A percentile compares a stretch with the other conserved stretches of the same genome.
phyloP scores from a whole-genome alignment of 2,113 vertebrate genomes.

The Lutjanus erythropterus region DNA sequence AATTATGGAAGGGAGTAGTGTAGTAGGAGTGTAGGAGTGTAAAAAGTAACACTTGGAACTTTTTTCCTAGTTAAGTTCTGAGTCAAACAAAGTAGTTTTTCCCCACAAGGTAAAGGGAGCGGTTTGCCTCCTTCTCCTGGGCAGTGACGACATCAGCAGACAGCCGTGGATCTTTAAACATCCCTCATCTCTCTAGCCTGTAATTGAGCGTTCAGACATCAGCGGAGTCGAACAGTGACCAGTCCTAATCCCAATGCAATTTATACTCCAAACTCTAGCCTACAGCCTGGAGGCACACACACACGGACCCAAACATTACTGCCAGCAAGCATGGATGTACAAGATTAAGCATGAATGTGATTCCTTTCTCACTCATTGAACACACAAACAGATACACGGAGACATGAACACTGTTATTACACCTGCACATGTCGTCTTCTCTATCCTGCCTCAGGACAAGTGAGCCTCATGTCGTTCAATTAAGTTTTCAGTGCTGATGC shows the following conservation, averaged over 20 bases:
- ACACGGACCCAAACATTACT: constrained; percentile 20
- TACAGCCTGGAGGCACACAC: constrained; percentile 49
- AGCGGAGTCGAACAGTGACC: constrained; percentile 66
- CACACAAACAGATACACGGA: constrained; percentile 38
- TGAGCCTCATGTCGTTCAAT: background rate
- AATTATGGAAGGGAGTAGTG: too few relatives aligned
- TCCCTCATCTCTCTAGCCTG: constrained; percentile 46
- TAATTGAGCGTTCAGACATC: constrained; percentile 66
- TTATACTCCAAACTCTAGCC: constrained; percentile 65
- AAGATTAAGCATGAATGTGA: constrained; percentile 77
- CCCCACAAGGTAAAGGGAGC: background rate
- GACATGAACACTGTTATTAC: constrained; percentile 32
- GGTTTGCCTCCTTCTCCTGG: background rate
- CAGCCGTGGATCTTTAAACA: constrained; percentile 1
- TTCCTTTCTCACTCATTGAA: constrained; percentile 56
- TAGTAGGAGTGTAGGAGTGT: too few relatives aligned
- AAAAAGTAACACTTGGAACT: too few relatives aligned
- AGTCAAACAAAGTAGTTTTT: background rate
- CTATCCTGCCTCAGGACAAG: constrained; percentile 12
- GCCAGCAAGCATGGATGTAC: constrained; percentile 44
- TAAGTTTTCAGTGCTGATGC: background rate
- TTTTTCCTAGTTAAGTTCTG: too few relatives aligned
- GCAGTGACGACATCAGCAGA: constrained; percentile 2
- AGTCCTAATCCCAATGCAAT: constrained; percentile 51
- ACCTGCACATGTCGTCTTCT: background rate